Base-by-base conservation (phyloP, 2,888 invertebrate species). In the Drosophila affinis region DNA sequence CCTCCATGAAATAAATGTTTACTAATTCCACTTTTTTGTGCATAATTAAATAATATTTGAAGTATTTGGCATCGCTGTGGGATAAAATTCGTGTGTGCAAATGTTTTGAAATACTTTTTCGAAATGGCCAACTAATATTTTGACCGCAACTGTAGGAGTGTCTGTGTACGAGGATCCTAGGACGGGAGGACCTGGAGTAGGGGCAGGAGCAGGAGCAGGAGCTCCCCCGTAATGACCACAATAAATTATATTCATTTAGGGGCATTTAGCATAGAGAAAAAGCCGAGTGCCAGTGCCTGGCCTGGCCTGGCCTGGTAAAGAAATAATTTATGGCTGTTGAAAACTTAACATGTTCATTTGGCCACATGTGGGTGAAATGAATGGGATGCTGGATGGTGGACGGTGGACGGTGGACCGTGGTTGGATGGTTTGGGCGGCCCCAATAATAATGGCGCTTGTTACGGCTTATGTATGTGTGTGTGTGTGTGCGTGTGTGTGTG, bases 321-420 rank as follows among this genome's bases (percentile, higher is more conserved):
- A 87, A 82, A 82, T 82, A 84, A 83, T 83, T 83, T 83, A 87
- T 87, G 74, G 84, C 79, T 87, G 82, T 87, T 83, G 87, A 83
- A 83, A 83, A 83, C 82, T 87, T 83, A 83, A 83, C 82, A 83
- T 83, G 82, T 83, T 83, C 84, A 83, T 83, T 83, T 83, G 73
- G 82, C 77, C 87, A 76, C 84, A 83, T 84, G 77, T 84, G 10
- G n/a, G 32, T 17, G 47, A 7, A 32, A 57, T 14, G 39, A 57
- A 34, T 48, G 65, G 65, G 32, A 24, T 4, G 54, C 48, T 62
- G 45, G 46, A 18, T 24, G 34, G 7, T 29, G 51, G 49, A 46
- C 21, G 34, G n/a, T 24, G 24, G 21, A 24, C 24, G 21, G 21
- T 24, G 51, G 32, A 52, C 17, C n/a, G n/a, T 27, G n/a, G 18